phyloP scores from a whole-genome alignment of 53 echinoderm and acorn worm species.

The Holothuria scabra region DNA sequence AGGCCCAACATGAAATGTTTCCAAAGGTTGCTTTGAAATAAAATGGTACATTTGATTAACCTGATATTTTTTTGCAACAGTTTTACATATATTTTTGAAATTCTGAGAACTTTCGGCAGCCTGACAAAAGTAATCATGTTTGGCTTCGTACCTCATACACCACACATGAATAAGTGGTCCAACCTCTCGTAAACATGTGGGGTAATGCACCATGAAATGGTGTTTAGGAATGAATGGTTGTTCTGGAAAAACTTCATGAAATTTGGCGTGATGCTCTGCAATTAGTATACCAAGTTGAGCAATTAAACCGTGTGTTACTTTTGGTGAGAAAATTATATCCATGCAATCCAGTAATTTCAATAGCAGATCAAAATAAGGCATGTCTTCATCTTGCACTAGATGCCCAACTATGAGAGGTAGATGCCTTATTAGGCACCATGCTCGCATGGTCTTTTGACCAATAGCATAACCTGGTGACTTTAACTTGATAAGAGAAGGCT shows the following conservation, averaged over 20 bases:
- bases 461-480: slow-evolving; percentile 45
- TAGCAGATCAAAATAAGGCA: slow-evolving; percentile 56
- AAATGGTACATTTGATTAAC: slow-evolving; percentile 45
- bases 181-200: slow-evolving; percentile 59
- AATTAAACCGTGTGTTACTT: slow-evolving; percentile 61
- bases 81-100: slow-evolving; percentile 66
- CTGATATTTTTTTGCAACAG: slow-evolving; percentile 57
- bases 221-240: slow-evolving; percentile 59
- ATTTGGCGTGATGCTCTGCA: slow-evolving; percentile 66
- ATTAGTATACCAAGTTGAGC: slow-evolving; percentile 54
- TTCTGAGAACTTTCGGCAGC: slow-evolving; percentile 48
- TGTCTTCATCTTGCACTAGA: slow-evolving; percentile 31
- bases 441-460: slow-evolving; percentile 68
- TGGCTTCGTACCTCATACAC: slow-evolving; percentile 76
- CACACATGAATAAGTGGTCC: slow-evolving; percentile 70
- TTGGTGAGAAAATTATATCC: slow-evolving; percentile 66
- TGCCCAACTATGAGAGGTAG: slow-evolving; percentile 64
- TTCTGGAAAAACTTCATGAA: slow-evolving; percentile 50
- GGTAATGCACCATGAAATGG: slow-evolving; percentile 72
- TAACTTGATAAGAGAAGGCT: slow-evolving; percentile 51
- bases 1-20: slow-evolving; percentile 55
- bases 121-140: slow-evolving; percentile 59
- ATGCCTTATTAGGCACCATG: slow-evolving; percentile 61
- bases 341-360: slow-evolving; percentile 64
- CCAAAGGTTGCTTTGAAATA: slow-evolving; percentile 17